Conservation (phyloP, 1,140 invertebrate species). For the Batillaria attramentaria region DNA sequence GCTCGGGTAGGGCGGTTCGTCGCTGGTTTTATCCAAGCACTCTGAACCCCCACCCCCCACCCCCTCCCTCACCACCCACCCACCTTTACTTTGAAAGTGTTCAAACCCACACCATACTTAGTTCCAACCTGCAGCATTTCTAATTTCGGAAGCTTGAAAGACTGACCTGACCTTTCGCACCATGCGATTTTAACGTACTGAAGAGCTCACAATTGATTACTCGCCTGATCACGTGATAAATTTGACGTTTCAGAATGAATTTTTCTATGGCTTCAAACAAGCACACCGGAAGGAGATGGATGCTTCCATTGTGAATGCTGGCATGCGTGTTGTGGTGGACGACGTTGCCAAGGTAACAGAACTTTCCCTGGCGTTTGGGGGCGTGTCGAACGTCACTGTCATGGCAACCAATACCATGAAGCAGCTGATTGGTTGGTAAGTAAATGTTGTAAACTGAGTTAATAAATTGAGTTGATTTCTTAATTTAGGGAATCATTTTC, state of each 20-base stretch:
- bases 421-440: slow-evolving; percentile 77
- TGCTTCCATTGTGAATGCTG: slow-evolving; percentile 93
- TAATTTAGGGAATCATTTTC: neutral
- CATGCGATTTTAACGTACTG: no score
- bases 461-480: neutral
- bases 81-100: no score
- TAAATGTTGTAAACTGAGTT: neutral
- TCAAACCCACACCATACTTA: no score
- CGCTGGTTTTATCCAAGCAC: no score
- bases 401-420: slow-evolving; percentile 81
- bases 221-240: no score
- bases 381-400: slow-evolving; percentile 91
- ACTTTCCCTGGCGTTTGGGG: slow-evolving; percentile 85
- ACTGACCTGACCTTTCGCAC: no score
- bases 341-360: slow-evolving; percentile 76
- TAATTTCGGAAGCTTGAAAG: no score
- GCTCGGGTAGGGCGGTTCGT: no score
- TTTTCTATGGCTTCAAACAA: slow-evolving; percentile 91
- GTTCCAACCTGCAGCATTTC: no score
- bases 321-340: slow-evolving; percentile 68
- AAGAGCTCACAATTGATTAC: no score
- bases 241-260: slow-evolving; percentile 82
- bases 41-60: no score
- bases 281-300: slow-evolving; percentile 93
- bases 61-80: no score